phyloP scores from a whole-genome alignment of 2,113 vertebrate species.

The Nicator chloris region DNA sequence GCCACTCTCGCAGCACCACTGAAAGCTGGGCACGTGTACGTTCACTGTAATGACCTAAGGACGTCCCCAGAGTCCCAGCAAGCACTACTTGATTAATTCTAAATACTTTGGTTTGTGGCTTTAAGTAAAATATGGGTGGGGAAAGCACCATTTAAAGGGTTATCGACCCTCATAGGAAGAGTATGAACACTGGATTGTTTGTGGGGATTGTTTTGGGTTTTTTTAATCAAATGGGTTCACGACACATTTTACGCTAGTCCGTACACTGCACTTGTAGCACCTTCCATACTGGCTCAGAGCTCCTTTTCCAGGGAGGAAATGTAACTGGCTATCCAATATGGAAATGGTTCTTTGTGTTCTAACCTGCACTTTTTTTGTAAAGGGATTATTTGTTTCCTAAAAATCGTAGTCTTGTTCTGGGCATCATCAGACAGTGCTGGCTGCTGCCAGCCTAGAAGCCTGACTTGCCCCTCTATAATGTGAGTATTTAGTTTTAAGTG shows the following conservation, averaged over 20 bases:
- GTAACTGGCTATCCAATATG: neutral
- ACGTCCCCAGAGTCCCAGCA: conserved; percentile 39
- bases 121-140: neutral
- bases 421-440: neutral
- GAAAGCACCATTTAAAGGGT: neutral
- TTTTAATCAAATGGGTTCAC: neutral
- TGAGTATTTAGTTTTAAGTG: neutral
- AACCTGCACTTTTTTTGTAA: conserved; percentile 27
- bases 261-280: conserved; percentile 41
- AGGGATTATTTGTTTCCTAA: conserved; percentile 2
- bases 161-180: neutral
- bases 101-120: conserved; percentile 53
- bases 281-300: conserved; percentile 3
- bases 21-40: neutral
- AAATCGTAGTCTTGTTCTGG: neutral
- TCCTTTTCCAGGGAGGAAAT: neutral
- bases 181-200: neutral
- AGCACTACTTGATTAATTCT: conserved; percentile 64
- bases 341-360: neutral
- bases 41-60: neutral
- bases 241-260: neutral
- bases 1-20: neutral
- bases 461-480: neutral
- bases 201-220: neutral
- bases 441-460: neutral